Conservation (phyloP, 2,888 invertebrate species). For the Acleris emargana region DNA sequence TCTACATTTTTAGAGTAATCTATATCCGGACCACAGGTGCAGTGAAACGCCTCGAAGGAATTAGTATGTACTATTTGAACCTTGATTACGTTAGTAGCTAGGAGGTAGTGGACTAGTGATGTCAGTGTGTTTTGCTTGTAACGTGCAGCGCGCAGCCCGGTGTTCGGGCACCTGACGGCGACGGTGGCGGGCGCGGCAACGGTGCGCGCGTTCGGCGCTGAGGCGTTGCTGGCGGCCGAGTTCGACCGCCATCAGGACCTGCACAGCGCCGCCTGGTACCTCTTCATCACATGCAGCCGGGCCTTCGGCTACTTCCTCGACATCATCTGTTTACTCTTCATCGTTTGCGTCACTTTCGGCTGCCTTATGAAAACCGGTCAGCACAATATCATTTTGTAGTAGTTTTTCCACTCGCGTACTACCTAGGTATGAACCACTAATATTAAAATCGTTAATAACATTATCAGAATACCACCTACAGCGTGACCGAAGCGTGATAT, state of each 20-base stretch:
- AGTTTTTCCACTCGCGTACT: neutral
- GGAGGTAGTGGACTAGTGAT: no score
- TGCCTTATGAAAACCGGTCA: slow-evolving; percentile 78
- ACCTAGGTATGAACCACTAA: no score
- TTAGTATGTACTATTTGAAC: slow-evolving; percentile 75
- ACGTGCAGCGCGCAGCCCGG: slow-evolving; percentile 89
- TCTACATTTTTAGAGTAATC: slow-evolving; percentile 84
- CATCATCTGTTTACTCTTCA: slow-evolving; percentile 85
- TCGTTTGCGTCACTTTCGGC: slow-evolving; percentile 86
- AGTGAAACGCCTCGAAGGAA: slow-evolving; percentile 87
- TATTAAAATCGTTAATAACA: neutral
- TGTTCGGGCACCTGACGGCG: slow-evolving; percentile 92
- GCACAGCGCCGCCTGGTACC: slow-evolving; percentile 87
- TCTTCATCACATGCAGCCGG: slow-evolving; percentile 85
- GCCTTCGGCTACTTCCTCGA: slow-evolving; percentile 87
- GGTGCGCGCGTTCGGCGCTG: slow-evolving; percentile 89
- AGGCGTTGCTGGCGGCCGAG: slow-evolving; percentile 84
- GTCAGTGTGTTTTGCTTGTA: neutral
- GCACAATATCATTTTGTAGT: slow-evolving; percentile 26
- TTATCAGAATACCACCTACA: neutral
- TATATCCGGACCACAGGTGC: slow-evolving; percentile 88
- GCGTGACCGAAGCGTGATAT: neutral
- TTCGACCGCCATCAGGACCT: slow-evolving; percentile 85
- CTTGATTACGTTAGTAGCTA: no score
- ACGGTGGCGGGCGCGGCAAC: slow-evolving; percentile 91